Conservation (phyloP, 2,797 vertebrate species). For the Tokudaia tokunoshimensis region DNA sequence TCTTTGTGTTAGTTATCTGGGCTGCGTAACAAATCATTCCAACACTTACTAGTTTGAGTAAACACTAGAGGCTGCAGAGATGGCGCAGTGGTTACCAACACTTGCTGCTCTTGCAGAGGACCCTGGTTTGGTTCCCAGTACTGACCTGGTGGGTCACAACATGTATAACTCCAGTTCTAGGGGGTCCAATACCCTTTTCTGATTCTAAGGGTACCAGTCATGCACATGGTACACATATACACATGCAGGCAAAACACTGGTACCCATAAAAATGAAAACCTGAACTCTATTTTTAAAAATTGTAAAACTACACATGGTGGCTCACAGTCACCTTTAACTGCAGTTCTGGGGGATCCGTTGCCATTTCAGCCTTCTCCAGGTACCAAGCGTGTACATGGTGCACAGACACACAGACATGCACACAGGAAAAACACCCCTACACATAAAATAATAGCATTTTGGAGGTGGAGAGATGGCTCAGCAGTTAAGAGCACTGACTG, state of each 20-base stretch:
- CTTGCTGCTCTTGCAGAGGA: not conserved
- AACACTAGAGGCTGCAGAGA: not conserved
- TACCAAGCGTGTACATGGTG: no score
- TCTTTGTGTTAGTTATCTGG: constrained; percentile 21
- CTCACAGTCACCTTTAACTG: no score
- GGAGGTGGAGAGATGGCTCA: not conserved
- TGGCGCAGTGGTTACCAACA: not conserved
- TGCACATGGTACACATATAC: not conserved
- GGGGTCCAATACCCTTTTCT: not conserved
- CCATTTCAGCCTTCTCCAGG: no score
- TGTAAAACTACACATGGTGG: not conserved
- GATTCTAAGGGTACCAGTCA: not conserved
- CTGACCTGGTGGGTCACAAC: not conserved
- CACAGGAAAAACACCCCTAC: no score
- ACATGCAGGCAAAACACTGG: not conserved
- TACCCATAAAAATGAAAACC: not conserved
- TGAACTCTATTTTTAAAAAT: not conserved
- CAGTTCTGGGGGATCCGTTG: no score
- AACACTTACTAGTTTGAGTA: constrained; percentile 4
- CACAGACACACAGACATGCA: no score
- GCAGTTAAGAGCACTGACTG: not conserved
- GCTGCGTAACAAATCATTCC: constrained; percentile 58
- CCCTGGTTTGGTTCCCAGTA: not conserved
- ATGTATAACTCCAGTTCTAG: not conserved
- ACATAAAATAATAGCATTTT: no score